Conservation (phyloP, 2,113 vertebrate species). For the Ascaphus truei region DNA sequence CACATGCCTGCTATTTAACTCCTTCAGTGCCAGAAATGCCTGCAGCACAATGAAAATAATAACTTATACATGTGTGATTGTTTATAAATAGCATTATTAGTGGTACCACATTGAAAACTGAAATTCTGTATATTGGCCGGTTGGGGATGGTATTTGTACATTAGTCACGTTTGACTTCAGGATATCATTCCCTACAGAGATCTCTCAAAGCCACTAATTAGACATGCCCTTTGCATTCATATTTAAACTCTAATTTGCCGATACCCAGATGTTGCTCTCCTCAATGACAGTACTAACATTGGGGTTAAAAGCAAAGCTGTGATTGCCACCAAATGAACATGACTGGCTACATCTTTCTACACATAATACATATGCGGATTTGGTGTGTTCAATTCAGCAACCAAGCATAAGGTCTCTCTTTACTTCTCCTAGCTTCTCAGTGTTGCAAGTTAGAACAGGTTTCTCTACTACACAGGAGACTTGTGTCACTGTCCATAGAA, state of each 20-base stretch:
- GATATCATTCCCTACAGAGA: neutral
- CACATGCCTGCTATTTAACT: slow-evolving; percentile 13
- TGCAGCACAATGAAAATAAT: neutral
- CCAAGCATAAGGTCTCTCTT: too few relatives aligned
- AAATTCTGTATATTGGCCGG: slow-evolving; percentile 1
- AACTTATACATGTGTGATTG: neutral
- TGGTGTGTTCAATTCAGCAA: too few relatives aligned
- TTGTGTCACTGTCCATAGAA: too few relatives aligned
- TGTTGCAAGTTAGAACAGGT: too few relatives aligned
- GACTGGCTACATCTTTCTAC: neutral
- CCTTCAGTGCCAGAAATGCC: neutral
- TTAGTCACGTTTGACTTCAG: slow-evolving; percentile 7
- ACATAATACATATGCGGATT: neutral
- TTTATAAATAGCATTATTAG: neutral
- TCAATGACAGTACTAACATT: neutral
- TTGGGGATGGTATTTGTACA: neutral
- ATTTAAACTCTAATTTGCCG: neutral
- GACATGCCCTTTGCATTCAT: neutral
- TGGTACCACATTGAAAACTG: neutral
- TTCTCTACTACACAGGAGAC: too few relatives aligned
- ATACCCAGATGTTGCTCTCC: slow-evolving; percentile 2
- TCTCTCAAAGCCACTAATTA: slow-evolving; percentile 11
- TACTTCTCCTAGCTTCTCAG: too few relatives aligned
- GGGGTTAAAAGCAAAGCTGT: neutral
- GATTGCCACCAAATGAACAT: neutral